Conservation (phyloP, 2,888 invertebrate genomes). For the Silvanus unidentatus region DNA sequence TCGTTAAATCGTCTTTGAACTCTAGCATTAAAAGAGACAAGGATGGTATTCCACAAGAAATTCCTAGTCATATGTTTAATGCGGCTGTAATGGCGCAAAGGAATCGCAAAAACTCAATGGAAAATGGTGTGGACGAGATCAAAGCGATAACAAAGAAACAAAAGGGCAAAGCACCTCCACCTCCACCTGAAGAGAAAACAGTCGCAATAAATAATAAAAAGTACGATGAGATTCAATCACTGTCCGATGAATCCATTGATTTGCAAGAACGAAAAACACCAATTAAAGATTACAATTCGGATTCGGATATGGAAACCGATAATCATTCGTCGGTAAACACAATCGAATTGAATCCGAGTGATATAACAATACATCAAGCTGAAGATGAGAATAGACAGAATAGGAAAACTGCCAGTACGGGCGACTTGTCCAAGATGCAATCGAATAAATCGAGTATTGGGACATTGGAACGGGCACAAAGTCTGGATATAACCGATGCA, state of each 20-base stretch:
- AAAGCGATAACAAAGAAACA: conserved; percentile 48
- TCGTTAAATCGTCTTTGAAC: conserved; percentile 44
- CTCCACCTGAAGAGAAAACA: conserved; percentile 46
- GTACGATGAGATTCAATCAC: conserved; percentile 51
- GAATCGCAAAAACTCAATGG: conserved; percentile 56
- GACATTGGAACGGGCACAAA: conserved; percentile 71
- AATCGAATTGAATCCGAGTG: conserved; percentile 67
- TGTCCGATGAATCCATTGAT: conserved; percentile 43
- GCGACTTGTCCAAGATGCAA: conserved; percentile 68
- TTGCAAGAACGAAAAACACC: conserved; percentile 47
- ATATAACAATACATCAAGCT: conserved; percentile 68
- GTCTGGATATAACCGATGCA: conserved; percentile 65
- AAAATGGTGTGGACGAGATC: conserved; percentile 17
- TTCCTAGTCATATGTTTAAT: conserved; percentile 65
- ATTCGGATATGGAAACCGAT: conserved; percentile 50
- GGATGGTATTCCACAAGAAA: conserved; percentile 62
- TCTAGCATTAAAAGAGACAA: conserved; percentile 57
- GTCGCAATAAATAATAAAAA: conserved; percentile 30
- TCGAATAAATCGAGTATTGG: conserved; percentile 43
- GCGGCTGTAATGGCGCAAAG: conserved; percentile 65
- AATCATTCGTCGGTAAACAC: conserved; percentile 52
- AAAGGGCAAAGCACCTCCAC: conserved; percentile 70
- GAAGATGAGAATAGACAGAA: conserved; percentile 59
- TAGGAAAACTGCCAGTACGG: conserved; percentile 71
- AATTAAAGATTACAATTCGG: conserved; percentile 46